phyloP scores from a whole-genome alignment of 2,888 invertebrate species.

The Leptinotarsa haldemani region DNA sequence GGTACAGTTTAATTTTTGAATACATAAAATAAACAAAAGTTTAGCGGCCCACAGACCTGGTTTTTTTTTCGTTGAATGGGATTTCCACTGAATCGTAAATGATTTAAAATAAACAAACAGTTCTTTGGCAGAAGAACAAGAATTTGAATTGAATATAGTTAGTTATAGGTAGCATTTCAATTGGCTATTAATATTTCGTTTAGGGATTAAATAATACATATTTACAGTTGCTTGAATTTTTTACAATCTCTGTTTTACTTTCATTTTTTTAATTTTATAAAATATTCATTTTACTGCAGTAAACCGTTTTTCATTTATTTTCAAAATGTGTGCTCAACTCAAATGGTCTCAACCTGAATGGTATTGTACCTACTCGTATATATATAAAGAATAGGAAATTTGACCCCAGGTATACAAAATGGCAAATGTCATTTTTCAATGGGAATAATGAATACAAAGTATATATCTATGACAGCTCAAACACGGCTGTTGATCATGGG shows the following conservation, averaged over 20 bases:
- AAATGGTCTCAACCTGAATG: too few relatives aligned
- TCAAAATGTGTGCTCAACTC: too few relatives aligned
- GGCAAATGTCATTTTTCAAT: conserved; percentile 2
- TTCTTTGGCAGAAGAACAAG: neutral
- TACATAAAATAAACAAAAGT: neutral
- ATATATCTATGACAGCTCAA: neutral
- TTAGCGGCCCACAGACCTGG: neutral
- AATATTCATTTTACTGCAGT: too few relatives aligned
- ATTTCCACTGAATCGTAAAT: neutral
- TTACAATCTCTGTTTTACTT: too few relatives aligned
- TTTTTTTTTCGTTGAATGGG: neutral
- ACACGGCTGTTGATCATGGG: neutral
- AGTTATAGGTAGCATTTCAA: neutral
- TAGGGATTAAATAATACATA: too few relatives aligned
- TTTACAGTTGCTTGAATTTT: too few relatives aligned
- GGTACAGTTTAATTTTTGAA: neutral
- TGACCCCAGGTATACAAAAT: neutral
- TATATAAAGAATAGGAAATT: neutral
- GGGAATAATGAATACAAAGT: neutral
- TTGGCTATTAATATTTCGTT: too few relatives aligned
- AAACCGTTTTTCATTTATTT: too few relatives aligned
- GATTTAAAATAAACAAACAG: neutral
- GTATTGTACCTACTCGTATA: too few relatives aligned
- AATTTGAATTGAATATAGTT: neutral
- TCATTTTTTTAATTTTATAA: too few relatives aligned